phyloP scores from a whole-genome alignment of 2,888 invertebrate species.

The Dicycla oo region DNA sequence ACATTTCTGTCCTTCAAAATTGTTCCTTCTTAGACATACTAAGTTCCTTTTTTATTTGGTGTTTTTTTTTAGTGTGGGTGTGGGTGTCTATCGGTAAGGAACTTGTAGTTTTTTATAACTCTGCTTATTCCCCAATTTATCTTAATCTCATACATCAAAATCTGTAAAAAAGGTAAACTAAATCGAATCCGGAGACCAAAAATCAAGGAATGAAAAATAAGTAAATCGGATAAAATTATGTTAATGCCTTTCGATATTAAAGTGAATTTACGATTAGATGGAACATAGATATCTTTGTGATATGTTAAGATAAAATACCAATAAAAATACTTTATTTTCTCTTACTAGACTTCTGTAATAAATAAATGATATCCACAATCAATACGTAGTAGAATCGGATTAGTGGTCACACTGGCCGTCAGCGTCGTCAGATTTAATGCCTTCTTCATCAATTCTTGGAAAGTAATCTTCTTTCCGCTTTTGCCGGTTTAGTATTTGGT shows the following conservation, averaged over 20 bases:
- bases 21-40: background rate
- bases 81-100: background rate
- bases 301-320: background rate
- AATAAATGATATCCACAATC: too few relatives aligned
- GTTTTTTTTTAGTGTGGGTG: background rate
- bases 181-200: background rate
- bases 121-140: background rate
- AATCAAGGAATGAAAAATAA: background rate
- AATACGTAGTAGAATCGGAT: too few relatives aligned
- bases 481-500: background rate
- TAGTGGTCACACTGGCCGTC: too few relatives aligned
- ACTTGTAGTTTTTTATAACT: background rate
- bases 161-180: background rate
- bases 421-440: too few relatives aligned
- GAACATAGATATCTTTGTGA: background rate
- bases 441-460: conserved; percentile 8
- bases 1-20: background rate
- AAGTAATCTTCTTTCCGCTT: conserved; percentile 10
- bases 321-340: background rate
- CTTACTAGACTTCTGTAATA: too few relatives aligned
- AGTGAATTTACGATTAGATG: background rate
- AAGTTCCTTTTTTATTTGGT: background rate
- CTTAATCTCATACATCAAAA: background rate
- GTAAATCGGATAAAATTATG: background rate
- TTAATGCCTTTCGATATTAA: background rate